phyloP scores from a whole-genome alignment of 1,140 invertebrate species.

The Achroia grisella region DNA sequence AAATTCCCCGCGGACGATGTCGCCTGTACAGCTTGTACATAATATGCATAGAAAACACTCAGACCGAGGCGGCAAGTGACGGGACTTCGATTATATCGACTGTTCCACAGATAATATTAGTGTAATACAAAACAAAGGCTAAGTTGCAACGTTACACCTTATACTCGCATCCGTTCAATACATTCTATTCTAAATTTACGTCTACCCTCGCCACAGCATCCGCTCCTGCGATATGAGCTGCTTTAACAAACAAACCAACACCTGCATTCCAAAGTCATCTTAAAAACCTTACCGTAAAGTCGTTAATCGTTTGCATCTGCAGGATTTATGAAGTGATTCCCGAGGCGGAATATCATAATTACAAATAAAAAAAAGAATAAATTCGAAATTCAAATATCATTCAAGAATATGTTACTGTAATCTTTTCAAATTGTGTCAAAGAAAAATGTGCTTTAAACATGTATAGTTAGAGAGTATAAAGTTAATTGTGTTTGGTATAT shows the following conservation, averaged over 20 bases:
- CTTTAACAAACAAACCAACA: slow-evolving; percentile 22
- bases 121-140: slow-evolving; percentile 5
- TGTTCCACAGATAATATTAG: too few relatives aligned
- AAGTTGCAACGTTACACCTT: slow-evolving; percentile 24
- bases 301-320: neutral
- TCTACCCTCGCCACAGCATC: slow-evolving; percentile 25
- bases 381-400: slow-evolving; percentile 51
- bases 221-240: slow-evolving; percentile 24
- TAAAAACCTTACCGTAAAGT: neutral
- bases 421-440: neutral
- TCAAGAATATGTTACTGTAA: slow-evolving; percentile 39
- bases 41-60: too few relatives aligned
- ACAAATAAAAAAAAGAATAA: slow-evolving; percentile 32
- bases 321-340: slow-evolving; percentile 33
- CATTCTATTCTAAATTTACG: slow-evolving; percentile 35
- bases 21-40: too few relatives aligned
- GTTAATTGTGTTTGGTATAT: slow-evolving; percentile 12
- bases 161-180: slow-evolving; percentile 14
- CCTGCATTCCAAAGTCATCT: neutral
- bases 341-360: slow-evolving; percentile 28
- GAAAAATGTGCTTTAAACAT: slow-evolving; percentile 15
- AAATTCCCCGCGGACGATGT: too few relatives aligned
- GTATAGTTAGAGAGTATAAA: slow-evolving; percentile 11
- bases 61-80: too few relatives aligned
- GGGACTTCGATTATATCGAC: too few relatives aligned